phyloP scores from a whole-genome alignment of 2,113 vertebrate genomes.

The Panthera uncia region DNA sequence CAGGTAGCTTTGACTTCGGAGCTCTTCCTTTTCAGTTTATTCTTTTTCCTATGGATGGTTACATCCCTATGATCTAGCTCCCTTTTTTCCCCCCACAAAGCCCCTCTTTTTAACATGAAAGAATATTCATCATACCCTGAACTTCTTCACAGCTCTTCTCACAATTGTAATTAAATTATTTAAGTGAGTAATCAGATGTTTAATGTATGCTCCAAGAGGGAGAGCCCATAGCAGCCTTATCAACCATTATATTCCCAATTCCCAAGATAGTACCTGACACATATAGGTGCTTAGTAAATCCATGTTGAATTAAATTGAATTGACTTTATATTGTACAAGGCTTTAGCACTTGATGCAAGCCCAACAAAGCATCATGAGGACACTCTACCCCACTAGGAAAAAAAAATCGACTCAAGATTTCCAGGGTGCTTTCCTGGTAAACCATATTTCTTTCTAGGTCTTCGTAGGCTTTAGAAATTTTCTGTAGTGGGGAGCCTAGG shows the following conservation, averaged over 20 bases:
- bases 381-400: not conserved
- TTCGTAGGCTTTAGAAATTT: constrained; percentile 47
- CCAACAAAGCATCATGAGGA: not conserved
- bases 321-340: not conserved
- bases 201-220: not conserved
- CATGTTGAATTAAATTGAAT: constrained; percentile 10
- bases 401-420: constrained; percentile 50
- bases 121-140: not conserved
- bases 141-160: constrained; percentile 24
- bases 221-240: not conserved
- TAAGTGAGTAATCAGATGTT: not conserved
- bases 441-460: constrained; percentile 43
- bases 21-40: not conserved
- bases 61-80: not conserved
- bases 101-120: not conserved
- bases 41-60: not conserved
- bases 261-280: not conserved
- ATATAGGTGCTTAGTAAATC: not conserved
- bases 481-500: not conserved
- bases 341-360: constrained; percentile 23
- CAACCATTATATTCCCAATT: not conserved
- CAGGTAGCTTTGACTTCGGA: not conserved
- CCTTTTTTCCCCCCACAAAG: not conserved
- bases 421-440: constrained; percentile 39
- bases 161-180: constrained; percentile 5